Conservation (phyloP, 2,113 vertebrate genomes). For the Lophotis ruficrista region DNA sequence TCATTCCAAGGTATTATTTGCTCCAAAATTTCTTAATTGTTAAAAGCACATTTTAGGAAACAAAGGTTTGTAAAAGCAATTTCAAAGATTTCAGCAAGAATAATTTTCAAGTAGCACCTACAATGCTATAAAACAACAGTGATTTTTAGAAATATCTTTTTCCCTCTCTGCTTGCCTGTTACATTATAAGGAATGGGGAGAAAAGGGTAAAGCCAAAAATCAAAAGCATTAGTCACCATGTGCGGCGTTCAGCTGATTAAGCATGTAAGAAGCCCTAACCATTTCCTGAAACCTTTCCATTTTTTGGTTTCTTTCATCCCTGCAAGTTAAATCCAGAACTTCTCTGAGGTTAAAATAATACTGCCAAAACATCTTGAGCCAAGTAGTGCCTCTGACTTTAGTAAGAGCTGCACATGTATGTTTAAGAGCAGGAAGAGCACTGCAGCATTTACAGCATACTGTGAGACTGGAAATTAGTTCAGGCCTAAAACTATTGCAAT, state of each 20-base stretch:
- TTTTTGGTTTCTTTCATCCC: neutral
- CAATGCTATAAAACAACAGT: neutral
- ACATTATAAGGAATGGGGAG: neutral
- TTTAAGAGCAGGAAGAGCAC: neutral
- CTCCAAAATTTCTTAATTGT: neutral
- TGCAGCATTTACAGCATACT: neutral
- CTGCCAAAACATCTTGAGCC: neutral
- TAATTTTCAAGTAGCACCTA: neutral
- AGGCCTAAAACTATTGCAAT: neutral
- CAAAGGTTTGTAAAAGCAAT: neutral
- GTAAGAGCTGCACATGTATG: neutral
- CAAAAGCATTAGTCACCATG: neutral
- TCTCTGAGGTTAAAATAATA: neutral
- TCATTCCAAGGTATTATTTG: neutral
- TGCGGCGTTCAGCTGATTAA: neutral
- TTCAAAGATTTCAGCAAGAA: neutral
- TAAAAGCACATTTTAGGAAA: neutral
- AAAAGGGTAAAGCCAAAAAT: neutral
- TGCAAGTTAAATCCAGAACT: neutral
- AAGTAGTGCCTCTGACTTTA: neutral
- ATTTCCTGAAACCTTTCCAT: neutral
- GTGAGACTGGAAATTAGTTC: fast-evolving
- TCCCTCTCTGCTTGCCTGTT: neutral
- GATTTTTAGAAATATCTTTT: neutral
- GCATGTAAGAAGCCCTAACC: neutral